Percentiles rank a stretch among this genome's conserved stretches.
Evolutionary conservation across 1,140 invertebrate genomes (phyloP).

Genomic region (Aphelinus certus): DNA sequence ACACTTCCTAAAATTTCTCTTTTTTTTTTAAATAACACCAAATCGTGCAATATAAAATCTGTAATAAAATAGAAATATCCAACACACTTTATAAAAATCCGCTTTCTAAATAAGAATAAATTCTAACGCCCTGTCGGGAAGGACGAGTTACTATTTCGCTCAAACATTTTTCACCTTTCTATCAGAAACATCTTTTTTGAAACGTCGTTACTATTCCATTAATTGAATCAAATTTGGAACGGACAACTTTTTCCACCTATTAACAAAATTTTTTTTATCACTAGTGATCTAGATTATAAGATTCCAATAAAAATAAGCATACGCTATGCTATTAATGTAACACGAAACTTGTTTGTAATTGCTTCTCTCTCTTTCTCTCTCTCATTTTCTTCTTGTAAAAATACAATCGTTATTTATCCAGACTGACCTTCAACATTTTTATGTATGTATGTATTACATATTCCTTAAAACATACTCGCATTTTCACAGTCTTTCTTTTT

Average conservation of each 20-base stretch:
- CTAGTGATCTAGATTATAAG: not conserved
- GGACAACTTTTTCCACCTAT: slow-evolving; percentile 9
- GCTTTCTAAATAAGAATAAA: slow-evolving; percentile 49
- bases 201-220: slow-evolving; percentile 3
- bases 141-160: slow-evolving; percentile 21
- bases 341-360: slow-evolving; percentile 27
- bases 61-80: slow-evolving; percentile 58
- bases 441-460: slow-evolving; percentile 17
- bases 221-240: slow-evolving; percentile 13
- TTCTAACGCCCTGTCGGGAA: slow-evolving; percentile 25
- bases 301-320: slow-evolving; percentile 28
- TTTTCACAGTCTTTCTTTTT: not conserved
- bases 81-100: slow-evolving; percentile 49
- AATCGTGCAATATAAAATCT: slow-evolving; percentile 53
- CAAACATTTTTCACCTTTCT: not conserved
- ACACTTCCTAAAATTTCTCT: slow-evolving; percentile 25
- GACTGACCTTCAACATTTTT: slow-evolving; percentile 16
- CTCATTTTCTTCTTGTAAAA: slow-evolving; percentile 32
- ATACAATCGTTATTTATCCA: slow-evolving; percentile 24
- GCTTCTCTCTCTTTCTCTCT: slow-evolving; percentile 37
- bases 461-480: slow-evolving; percentile 21
- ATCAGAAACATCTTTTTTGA: slow-evolving; percentile 8
- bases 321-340: slow-evolving; percentile 21
- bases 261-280: slow-evolving; percentile 6
- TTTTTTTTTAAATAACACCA: slow-evolving; percentile 43